Evolutionary conservation across 2,797 vertebrate genomes (phyloP).

Genomic region (Rhodeus uyekii): DNA sequence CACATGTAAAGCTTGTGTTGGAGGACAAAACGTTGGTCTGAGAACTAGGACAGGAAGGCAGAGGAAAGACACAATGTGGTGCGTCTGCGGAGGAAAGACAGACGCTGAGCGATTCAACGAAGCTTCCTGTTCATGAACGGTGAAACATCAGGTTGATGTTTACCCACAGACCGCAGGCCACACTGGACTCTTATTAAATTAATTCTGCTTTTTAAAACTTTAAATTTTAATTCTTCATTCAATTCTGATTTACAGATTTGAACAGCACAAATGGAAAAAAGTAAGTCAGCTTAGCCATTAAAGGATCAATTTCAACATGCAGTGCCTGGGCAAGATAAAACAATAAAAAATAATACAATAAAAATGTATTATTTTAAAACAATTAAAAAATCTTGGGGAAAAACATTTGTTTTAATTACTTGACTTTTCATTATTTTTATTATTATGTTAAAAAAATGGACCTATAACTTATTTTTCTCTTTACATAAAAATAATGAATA

Average conservation of each 20-base stretch:
- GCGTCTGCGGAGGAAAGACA: constrained; percentile 57
- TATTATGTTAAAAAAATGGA: no score
- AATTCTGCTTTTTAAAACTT: background rate
- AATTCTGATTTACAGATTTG: background rate
- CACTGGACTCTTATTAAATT: background rate
- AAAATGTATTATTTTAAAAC: background rate
- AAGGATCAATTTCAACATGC: background rate
- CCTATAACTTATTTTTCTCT: no score
- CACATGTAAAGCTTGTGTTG: background rate
- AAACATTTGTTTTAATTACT: no score
- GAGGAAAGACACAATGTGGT: constrained; percentile 54
- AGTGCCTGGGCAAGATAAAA: background rate
- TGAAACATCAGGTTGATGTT: background rate
- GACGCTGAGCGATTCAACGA: constrained; percentile 4
- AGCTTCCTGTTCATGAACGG: constrained; percentile 59
- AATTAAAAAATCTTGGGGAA: background rate
- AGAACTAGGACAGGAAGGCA: constrained; percentile 56
- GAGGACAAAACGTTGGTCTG: constrained; percentile 1
- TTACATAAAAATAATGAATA: no score
- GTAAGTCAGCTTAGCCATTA: background rate
- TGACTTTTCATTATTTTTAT: no score
- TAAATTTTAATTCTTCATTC: no score
- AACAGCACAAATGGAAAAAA: background rate
- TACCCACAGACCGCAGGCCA: constrained; percentile 13
- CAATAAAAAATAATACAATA: background rate